Conservation (phyloP, 2,888 invertebrate species). For the Malthinus seriepunctatus region DNA sequence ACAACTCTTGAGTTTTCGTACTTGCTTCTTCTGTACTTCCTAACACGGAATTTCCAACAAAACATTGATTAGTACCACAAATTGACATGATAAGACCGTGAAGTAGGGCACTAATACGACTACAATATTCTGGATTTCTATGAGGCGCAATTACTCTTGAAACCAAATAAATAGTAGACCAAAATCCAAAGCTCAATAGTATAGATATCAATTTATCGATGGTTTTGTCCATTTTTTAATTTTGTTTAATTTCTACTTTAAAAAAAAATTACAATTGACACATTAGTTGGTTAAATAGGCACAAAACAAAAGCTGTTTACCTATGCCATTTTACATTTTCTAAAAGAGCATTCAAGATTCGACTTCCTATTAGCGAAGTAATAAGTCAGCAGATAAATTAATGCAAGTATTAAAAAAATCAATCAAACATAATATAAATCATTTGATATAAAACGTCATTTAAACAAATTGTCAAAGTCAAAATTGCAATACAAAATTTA, state of each 20-base stretch:
- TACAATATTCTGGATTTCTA: conserved; percentile 43
- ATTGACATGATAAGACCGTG: conserved; percentile 45
- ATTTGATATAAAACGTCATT: no score
- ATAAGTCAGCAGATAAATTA: neutral
- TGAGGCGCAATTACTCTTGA: conserved; percentile 26
- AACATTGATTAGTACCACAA: conserved; percentile 48
- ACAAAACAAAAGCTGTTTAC: conserved; percentile 16
- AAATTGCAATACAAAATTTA: no score
- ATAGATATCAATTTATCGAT: no score
- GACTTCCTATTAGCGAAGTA: neutral
- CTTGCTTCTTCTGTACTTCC: conserved; percentile 43
- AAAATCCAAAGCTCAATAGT: conserved; percentile 28
- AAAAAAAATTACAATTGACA: neutral
- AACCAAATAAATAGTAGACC: conserved; percentile 39
- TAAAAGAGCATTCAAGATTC: no score
- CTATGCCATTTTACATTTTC: neutral
- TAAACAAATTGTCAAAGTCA: no score
- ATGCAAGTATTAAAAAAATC: neutral
- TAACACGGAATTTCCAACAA: conserved; percentile 43
- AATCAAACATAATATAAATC: no score
- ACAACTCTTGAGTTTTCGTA: conserved; percentile 41
- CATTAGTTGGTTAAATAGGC: neutral
- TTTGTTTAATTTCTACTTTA: no score
- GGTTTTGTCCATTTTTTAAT: no score
- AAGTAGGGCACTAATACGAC: conserved; percentile 39